Evolutionary conservation across 2,888 invertebrate genomes (phyloP).

Genomic region (Nebria salina): DNA sequence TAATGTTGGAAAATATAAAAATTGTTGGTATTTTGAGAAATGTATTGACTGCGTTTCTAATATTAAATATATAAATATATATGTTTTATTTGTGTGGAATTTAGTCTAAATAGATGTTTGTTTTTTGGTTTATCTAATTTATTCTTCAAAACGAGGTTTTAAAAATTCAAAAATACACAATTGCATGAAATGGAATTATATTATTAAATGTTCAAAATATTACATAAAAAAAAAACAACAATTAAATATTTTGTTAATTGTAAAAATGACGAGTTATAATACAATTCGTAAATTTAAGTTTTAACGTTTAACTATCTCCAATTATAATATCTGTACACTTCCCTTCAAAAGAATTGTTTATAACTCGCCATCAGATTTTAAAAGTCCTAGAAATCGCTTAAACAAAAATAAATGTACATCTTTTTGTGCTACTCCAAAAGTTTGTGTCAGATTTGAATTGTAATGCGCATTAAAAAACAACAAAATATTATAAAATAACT

Average conservation of each 20-base stretch:
- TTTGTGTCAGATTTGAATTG: conserved; percentile 41
- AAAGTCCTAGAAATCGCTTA: conserved; percentile 1
- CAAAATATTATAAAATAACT: conserved; percentile 12
- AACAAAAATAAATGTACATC: conserved; percentile 34
- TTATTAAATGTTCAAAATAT: conserved; percentile 42
- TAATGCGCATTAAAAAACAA: conserved; percentile 28
- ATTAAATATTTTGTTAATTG: conserved; percentile 7
- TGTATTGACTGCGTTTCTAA: conserved; percentile 19
- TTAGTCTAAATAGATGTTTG: neutral
- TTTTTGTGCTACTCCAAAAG: conserved; percentile 38
- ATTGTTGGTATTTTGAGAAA: conserved; percentile 38
- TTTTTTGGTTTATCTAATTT: neutral
- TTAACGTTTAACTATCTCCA: conserved; percentile 7
- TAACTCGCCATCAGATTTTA: neutral
- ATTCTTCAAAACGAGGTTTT: neutral
- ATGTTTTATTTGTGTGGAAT: conserved; percentile 11
- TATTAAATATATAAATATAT: conserved; percentile 28
- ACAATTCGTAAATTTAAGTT: neutral
- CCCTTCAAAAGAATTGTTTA: neutral
- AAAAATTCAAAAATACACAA: conserved; percentile 40
- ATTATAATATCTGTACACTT: neutral
- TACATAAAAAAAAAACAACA: neutral
- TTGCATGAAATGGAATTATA: conserved; percentile 42
- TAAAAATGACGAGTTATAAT: neutral
- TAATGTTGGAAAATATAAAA: conserved; percentile 29